These are phyloP conservation scores for Mesoligia furuncula DNA, from an alignment of 2,888 invertebrate genomes.

Conservation along the genomic window DNA sequence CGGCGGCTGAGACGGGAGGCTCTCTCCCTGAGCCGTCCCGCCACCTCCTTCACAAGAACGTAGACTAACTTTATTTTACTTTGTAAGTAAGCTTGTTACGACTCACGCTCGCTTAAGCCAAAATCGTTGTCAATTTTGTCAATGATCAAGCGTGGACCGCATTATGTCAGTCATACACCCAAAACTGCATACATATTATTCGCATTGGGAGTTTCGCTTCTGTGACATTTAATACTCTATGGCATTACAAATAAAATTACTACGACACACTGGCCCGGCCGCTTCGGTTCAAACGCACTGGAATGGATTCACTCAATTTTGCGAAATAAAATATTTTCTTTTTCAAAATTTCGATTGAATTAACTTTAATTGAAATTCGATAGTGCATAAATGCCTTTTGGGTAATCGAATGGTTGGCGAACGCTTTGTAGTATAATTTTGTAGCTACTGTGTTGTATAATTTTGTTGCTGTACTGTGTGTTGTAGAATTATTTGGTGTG, in stretches of 20 bases:
- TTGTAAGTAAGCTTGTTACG: neutral
- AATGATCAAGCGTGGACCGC: neutral
- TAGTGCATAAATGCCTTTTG: constrained; percentile 54
- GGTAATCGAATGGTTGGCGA: constrained; percentile 33
- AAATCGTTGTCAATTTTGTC: neutral
- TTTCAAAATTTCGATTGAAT: constrained; percentile 56
- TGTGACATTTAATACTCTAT: constrained; percentile 23
- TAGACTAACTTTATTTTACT: neutral
- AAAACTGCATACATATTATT: neutral
- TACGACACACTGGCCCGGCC: constrained; percentile 51
- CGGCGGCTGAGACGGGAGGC: no score
- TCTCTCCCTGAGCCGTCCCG: no score
- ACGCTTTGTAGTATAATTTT: constrained; percentile 19
- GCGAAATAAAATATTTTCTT: constrained; percentile 59
- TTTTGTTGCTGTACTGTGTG: constrained; percentile 4
- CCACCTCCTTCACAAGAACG: no score
- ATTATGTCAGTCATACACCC: neutral
- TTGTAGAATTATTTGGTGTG: constrained; percentile 1
- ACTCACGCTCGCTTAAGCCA: neutral
- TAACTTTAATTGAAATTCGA: constrained; percentile 57
- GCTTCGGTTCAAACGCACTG: constrained; percentile 55
- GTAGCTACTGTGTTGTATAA: neutral
- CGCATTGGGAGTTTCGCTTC: neutral
- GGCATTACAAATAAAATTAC: constrained; percentile 70
- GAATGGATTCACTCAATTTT: constrained; percentile 64